phyloP scores from a whole-genome alignment of 2,113 vertebrate genomes.

The Archocentrus centrarchus region DNA sequence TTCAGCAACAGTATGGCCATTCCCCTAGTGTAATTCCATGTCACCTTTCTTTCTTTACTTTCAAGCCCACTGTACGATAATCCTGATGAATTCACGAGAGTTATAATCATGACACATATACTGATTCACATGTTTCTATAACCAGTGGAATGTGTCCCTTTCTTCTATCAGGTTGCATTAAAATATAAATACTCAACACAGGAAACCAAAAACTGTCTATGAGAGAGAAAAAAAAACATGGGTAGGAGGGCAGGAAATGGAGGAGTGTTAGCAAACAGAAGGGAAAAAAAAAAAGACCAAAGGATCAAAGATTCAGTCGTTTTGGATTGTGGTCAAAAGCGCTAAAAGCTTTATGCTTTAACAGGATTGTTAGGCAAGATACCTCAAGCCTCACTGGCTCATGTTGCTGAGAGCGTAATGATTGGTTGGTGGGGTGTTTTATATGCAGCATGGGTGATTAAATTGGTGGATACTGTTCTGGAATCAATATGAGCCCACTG shows the following conservation, averaged over 20 bases:
- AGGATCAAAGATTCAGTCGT: conserved; percentile 50
- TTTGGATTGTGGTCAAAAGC: conserved; percentile 54
- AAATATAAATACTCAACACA: background rate
- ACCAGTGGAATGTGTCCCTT: background rate
- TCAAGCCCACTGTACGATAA: background rate
- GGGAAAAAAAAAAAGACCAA: background rate
- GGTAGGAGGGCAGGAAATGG: background rate
- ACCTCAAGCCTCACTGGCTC: conserved; percentile 53
- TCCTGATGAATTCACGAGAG: background rate
- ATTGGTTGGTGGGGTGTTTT: conserved; percentile 66
- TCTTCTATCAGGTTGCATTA: background rate
- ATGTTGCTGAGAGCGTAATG: conserved; percentile 51
- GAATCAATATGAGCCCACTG: conserved; percentile 66
- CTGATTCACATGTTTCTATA: background rate
- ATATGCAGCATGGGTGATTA: conserved; percentile 74
- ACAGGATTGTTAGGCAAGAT: conserved; percentile 59
- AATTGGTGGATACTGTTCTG: conserved; percentile 63
- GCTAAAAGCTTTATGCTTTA: conserved; percentile 69
- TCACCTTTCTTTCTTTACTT: no score
- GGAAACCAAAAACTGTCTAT: background rate
- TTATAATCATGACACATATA: background rate
- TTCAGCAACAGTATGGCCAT: no score
- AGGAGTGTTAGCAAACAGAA: background rate
- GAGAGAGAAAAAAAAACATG: accelerated
- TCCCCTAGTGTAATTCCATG: no score